These are phyloP conservation scores for Agapornis roseicollis DNA, from an alignment of 2,113 vertebrate genomes.

Conservation along the genomic window DNA sequence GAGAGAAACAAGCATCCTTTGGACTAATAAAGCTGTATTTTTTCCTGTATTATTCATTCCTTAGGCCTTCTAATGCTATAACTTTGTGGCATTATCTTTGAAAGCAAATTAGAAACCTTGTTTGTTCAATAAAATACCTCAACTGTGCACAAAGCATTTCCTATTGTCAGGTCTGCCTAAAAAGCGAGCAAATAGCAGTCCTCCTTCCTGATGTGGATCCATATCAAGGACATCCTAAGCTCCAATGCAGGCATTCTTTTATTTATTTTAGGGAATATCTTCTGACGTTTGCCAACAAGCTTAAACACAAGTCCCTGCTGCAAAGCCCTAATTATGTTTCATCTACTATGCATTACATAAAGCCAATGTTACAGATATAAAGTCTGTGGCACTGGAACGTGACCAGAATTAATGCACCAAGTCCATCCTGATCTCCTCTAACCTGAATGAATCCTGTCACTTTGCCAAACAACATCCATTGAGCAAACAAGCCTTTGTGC, in stretches of 20 bases:
- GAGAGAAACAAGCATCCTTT: not conserved
- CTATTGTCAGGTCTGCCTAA: not conserved
- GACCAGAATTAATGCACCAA: not conserved
- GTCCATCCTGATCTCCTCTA: not conserved
- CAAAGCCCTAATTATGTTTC: not conserved
- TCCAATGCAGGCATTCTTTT: not conserved
- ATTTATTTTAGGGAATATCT: not conserved
- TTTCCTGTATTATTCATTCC: not conserved
- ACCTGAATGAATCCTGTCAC: not conserved
- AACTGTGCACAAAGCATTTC: not conserved
- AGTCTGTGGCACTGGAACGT: not conserved
- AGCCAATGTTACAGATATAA: not conserved
- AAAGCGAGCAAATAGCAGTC: not conserved
- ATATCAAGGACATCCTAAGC: not conserved
- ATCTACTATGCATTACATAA: not conserved
- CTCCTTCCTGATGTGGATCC: not conserved
- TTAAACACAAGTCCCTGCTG: not conserved
- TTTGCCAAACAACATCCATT: not conserved
- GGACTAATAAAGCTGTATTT: not conserved
- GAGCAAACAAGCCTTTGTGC: not conserved
- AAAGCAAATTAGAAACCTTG: not conserved
- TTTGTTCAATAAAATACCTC: not conserved
- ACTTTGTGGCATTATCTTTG: not conserved
- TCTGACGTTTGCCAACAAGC: not conserved
- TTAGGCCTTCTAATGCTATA: not conserved